phyloP scores from a whole-genome alignment of 2,797 vertebrate species.

The Molossus molossus region DNA sequence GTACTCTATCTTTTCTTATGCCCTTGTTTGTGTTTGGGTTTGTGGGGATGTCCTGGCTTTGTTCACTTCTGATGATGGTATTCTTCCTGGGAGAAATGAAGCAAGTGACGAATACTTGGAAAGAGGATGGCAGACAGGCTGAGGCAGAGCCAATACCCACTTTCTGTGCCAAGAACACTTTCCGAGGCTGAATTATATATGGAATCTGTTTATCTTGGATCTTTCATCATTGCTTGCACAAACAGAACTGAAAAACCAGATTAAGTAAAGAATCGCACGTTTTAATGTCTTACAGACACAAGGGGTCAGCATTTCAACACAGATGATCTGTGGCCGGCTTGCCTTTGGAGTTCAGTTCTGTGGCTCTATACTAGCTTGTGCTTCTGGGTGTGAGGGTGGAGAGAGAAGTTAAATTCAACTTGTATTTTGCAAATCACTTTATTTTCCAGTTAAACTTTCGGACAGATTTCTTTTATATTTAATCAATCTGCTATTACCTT shows the following conservation, averaged over 20 bases:
- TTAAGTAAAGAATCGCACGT: background rate
- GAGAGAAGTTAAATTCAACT: constrained; percentile 6
- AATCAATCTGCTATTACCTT: background rate
- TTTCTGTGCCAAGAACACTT: background rate
- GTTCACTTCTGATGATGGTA: background rate
- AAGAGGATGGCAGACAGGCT: background rate
- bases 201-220: background rate
- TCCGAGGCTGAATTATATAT: constrained; percentile 22
- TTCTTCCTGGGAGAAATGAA: constrained; percentile 53
- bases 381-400: background rate
- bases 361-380: accelerated
- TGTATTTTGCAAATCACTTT: constrained; percentile 49
- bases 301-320: constrained; percentile 84
- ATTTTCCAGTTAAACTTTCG: constrained; percentile 56
- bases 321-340: background rate
- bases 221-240: background rate
- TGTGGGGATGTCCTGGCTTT: background rate
- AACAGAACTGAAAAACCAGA: background rate
- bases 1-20: background rate
- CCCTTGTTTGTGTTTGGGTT: background rate
- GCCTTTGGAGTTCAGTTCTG: background rate
- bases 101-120: background rate
- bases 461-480: background rate
- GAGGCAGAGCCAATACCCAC: background rate
- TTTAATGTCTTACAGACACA: constrained; percentile 53